Percentiles rank a stretch among this genome's conserved stretches.
Evolutionary conservation across 1,140 invertebrate species (phyloP).

Genomic region (Aphelenchoides fujianensis): DNA sequence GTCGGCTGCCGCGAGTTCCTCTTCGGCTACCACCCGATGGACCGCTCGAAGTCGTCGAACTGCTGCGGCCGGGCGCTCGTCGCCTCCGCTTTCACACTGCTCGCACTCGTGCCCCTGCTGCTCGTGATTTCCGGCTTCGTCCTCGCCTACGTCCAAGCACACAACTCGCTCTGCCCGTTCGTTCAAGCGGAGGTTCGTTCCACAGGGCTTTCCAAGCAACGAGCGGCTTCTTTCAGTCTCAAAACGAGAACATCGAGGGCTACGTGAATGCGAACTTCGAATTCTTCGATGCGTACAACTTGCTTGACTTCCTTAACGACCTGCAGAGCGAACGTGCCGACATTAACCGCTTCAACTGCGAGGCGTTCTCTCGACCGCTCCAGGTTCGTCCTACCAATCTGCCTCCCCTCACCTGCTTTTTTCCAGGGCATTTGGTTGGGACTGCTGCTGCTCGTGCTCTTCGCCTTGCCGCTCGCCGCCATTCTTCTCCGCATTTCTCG

Average conservation of each 20-base stretch:
- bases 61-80: constrained; percentile 19
- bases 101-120: constrained; percentile 24
- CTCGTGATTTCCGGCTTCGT: constrained; percentile 23
- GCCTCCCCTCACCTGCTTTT: constrained; percentile 21
- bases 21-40: constrained; percentile 31
- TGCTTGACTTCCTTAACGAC: constrained; percentile 36
- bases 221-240: constrained; percentile 23
- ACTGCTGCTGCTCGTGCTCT: constrained; percentile 15
- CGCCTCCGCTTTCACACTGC: neutral
- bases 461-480: constrained; percentile 22
- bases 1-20: constrained; percentile 23
- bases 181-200: constrained; percentile 31
- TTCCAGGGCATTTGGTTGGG: constrained; percentile 31
- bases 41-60: constrained; percentile 25
- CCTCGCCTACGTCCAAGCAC: constrained; percentile 25
- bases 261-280: constrained; percentile 33
- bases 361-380: constrained; percentile 17
- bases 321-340: constrained; percentile 25
- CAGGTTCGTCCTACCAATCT: constrained; percentile 7
- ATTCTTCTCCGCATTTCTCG: constrained; percentile 28
- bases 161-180: constrained; percentile 28
- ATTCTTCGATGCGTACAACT: constrained; percentile 28
- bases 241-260: constrained; percentile 38
- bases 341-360: constrained; percentile 32
- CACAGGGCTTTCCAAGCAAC: constrained; percentile 12